These are phyloP conservation scores for Allygus modestus DNA, from an alignment of 2,888 invertebrate species.

Conservation along the genomic window DNA sequence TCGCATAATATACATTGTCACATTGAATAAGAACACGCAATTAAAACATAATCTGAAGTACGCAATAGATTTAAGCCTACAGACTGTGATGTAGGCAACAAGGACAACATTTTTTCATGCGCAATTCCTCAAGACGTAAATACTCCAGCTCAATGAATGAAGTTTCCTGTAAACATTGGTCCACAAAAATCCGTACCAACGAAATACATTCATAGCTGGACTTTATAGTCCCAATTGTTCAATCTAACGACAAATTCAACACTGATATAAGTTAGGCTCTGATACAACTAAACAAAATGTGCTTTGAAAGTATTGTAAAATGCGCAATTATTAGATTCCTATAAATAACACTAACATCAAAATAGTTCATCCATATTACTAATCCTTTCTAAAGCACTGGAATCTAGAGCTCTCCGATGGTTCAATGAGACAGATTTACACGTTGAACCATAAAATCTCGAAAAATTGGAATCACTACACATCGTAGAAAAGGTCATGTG, in stretches of 20 bases:
- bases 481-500: constrained; percentile 73
- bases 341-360: constrained; percentile 68
- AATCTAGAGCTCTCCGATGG: neutral
- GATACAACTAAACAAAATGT: constrained; percentile 64
- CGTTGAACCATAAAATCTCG: constrained; percentile 67
- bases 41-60: constrained; percentile 30
- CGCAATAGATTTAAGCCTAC: constrained; percentile 56
- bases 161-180: constrained; percentile 68
- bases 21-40: constrained; percentile 32
- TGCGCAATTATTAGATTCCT: constrained; percentile 68
- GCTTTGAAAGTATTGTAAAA: constrained; percentile 65
- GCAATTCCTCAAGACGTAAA: constrained; percentile 73
- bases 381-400: neutral
- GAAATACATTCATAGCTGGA: constrained; percentile 60
- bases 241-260: neutral
- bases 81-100: constrained; percentile 70
- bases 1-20: neutral
- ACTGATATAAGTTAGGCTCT: constrained; percentile 37
- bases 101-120: constrained; percentile 75
- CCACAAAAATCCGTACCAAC: constrained; percentile 62
- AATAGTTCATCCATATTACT: constrained; percentile 63
- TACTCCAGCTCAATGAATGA: constrained; percentile 73
- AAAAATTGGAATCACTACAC: constrained; percentile 70
- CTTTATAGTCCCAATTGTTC: constrained; percentile 6
- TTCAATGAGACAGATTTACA: constrained; percentile 7